Percentiles rank a stretch among this genome's conserved stretches.
Conservation (phyloP, 2,888 invertebrate species). For the Sthenelais limicola region DNA sequence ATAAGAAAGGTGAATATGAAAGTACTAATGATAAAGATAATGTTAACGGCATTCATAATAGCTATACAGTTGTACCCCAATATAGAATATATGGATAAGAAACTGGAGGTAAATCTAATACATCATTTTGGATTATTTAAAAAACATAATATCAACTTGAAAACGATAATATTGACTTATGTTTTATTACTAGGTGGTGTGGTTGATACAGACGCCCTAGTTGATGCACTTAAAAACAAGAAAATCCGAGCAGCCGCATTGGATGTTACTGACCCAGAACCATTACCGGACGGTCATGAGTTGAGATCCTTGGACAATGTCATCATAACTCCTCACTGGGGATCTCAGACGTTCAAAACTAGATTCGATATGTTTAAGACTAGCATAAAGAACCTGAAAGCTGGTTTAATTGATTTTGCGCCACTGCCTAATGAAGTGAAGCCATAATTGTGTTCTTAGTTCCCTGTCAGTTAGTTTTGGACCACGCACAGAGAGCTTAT, state of each 20-base stretch:
- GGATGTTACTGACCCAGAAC: slow-evolving; percentile 56
- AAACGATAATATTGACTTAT: too few species aligned
- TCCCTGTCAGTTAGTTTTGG: too few species aligned
- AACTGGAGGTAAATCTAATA: too few species aligned
- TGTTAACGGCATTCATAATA: too few species aligned
- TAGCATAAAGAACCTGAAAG: slow-evolving; percentile 28
- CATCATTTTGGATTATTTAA: too few species aligned
- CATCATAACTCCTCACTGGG: slow-evolving; percentile 52
- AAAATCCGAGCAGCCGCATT: slow-evolving; percentile 52
- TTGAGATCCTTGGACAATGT: slow-evolving; percentile 50
- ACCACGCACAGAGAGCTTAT: too few species aligned
- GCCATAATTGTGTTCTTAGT: too few species aligned
- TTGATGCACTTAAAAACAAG: slow-evolving; percentile 47
- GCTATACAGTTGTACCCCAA: too few species aligned
- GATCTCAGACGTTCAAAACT: neutral
- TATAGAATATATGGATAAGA: too few species aligned
- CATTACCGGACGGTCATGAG: slow-evolving; percentile 50
- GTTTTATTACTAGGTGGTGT: slow-evolving; percentile 45
- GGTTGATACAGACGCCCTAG: slow-evolving; percentile 53
- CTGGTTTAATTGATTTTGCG: slow-evolving; percentile 17
- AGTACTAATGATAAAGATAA: too few species aligned
- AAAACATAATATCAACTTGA: too few species aligned
- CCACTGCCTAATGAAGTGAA: slow-evolving; percentile 25
- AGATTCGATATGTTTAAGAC: slow-evolving; percentile 8
- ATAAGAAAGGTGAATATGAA: neutral